A percentile compares a stretch with the other conserved stretches of the same genome.
These are phyloP conservation scores for Graptemys geographica DNA, from an alignment of 2,797 vertebrate species.

Conservation along the genomic window DNA sequence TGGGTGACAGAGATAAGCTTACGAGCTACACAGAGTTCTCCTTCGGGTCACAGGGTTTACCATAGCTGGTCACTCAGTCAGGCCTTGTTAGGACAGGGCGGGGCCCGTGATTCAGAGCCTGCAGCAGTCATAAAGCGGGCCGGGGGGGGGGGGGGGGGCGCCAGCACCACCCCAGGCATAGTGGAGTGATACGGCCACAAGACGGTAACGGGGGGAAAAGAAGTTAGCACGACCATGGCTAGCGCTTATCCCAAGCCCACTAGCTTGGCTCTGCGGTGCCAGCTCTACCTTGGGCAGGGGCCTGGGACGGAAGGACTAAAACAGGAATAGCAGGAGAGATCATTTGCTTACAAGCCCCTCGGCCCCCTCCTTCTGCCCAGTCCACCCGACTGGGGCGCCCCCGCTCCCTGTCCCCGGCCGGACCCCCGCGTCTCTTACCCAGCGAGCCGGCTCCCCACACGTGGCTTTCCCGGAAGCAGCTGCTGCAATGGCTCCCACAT, in stretches of 20 bases:
- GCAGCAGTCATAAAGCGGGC: not conserved
- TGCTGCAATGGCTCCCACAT: not conserved
- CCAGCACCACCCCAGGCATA: not conserved
- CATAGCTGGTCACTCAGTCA: not conserved
- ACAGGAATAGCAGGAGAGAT: not conserved
- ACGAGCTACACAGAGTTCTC: not conserved
- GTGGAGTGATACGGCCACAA: not conserved
- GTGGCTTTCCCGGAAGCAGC: conserved; percentile 17
- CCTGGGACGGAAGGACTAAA: not conserved
- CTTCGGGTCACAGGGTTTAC: not conserved
- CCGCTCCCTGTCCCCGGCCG: not conserved
- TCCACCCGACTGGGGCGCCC: not conserved
- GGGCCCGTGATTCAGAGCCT: not conserved
- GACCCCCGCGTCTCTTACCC: not conserved
- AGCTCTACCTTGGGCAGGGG: not conserved
- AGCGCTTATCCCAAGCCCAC: not conserved
- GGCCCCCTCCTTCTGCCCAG: rapidly evolving
- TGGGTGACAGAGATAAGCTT: not conserved
- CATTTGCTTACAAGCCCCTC: rapidly evolving
- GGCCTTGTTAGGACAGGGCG: not conserved
- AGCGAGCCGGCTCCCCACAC: not conserved
- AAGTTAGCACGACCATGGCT: too few relatives aligned
- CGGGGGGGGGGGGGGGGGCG: too few relatives aligned
- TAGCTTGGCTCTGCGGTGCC: not conserved
- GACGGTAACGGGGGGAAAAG: rapidly evolving